Evolutionary conservation across 2,888 invertebrate genomes (phyloP).

Genomic region (Tachystola acroxantha): DNA sequence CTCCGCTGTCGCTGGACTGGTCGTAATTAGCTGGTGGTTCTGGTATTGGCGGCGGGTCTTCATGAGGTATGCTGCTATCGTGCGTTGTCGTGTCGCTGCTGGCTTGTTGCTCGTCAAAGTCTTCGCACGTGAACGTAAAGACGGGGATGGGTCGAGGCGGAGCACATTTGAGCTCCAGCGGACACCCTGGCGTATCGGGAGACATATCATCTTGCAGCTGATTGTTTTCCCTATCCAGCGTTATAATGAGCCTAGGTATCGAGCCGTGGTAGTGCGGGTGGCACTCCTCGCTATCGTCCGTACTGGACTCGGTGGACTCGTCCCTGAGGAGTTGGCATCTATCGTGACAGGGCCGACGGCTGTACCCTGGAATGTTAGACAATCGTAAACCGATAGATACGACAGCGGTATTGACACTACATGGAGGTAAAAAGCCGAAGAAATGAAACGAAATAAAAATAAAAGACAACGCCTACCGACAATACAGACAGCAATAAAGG

Average conservation of each 20-base stretch:
- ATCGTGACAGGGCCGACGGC: conserved; percentile 47
- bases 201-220: conserved; percentile 57
- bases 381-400: conserved; percentile 25
- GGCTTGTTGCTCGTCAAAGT: conserved; percentile 49
- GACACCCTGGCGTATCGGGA: conserved; percentile 60
- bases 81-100: conserved; percentile 27
- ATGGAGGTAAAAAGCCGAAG: conserved; percentile 7
- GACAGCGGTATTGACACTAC: conserved; percentile 10
- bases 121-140: conserved; percentile 68
- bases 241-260: conserved; percentile 63
- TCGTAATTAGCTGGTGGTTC: conserved; percentile 44
- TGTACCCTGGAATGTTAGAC: conserved; percentile 56
- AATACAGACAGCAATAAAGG: conserved; percentile 14
- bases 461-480: conserved; percentile 3
- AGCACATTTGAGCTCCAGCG: conserved; percentile 40
- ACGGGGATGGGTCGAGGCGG: conserved; percentile 50
- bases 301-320: conserved; percentile 65
- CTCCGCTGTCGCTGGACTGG: conserved; percentile 51
- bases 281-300: conserved; percentile 58
- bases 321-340: conserved; percentile 45
- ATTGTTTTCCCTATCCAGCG: conserved; percentile 58
- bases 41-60: conserved; percentile 41
- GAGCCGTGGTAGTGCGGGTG: conserved; percentile 59
- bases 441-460: conserved; percentile 8
- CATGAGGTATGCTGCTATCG: conserved; percentile 30